These are phyloP conservation scores for Pachyuromys duprasi DNA, from an alignment of 2,797 vertebrate species.

Conservation along the genomic window DNA sequence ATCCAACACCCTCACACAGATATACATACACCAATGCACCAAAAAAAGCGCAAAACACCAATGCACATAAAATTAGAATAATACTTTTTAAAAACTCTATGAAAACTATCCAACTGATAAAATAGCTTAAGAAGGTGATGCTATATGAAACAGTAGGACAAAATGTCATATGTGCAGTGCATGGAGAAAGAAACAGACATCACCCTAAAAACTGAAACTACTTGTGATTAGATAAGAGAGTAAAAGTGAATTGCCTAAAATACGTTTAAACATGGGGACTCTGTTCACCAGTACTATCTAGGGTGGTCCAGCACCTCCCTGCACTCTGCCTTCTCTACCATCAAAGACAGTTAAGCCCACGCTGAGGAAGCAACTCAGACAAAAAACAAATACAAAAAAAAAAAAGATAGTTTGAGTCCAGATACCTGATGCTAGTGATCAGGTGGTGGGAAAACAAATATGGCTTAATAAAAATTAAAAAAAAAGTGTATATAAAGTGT, in stretches of 20 bases:
- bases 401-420: not conserved
- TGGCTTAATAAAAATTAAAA: not conserved
- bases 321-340: not conserved
- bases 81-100: not conserved
- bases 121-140: not conserved
- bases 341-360: not conserved
- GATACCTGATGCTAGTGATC: not conserved
- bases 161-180: not conserved
- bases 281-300: not conserved
- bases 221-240: not conserved
- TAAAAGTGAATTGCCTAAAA: slow-evolving; percentile 20
- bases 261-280: not conserved
- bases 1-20: too few relatives aligned
- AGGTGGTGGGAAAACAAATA: not conserved
- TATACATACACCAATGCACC: too few relatives aligned
- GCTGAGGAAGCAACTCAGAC: not conserved
- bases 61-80: too few relatives aligned
- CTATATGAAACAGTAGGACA: not conserved
- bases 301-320: not conserved
- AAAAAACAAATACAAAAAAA: not conserved
- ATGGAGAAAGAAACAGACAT: not conserved
- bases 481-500: not conserved
- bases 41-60: too few relatives aligned
- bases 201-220: not conserved
- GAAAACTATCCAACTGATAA: not conserved